phyloP scores from a whole-genome alignment of 1,140 invertebrate genomes.

The Drosophila tropicalis region DNA sequence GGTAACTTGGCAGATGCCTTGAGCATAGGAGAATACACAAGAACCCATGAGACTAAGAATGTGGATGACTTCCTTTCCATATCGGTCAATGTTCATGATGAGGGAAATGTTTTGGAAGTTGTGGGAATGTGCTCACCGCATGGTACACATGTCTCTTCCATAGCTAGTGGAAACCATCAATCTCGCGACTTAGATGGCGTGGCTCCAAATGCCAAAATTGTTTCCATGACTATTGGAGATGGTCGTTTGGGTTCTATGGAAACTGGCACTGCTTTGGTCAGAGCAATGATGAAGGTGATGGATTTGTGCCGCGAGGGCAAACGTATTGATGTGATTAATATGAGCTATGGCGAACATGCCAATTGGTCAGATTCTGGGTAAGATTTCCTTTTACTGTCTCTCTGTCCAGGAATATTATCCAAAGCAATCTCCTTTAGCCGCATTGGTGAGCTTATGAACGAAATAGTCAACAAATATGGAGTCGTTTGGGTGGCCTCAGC shows the following conservation, averaged over 20 bases:
- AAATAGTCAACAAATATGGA: slow-evolving; percentile 96
- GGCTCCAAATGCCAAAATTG: slow-evolving; percentile 97
- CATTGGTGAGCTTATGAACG: slow-evolving; percentile 92
- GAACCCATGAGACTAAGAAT: slow-evolving; percentile 91
- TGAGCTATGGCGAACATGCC: slow-evolving; percentile 98
- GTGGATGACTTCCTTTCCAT: slow-evolving; percentile 95
- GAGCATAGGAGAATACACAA: slow-evolving; percentile 92
- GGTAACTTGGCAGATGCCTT: slow-evolving; percentile 91
- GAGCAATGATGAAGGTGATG: slow-evolving; percentile 95
- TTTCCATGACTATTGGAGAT: slow-evolving; percentile 97
- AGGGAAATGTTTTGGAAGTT: slow-evolving; percentile 96
- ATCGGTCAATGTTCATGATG: slow-evolving; percentile 96
- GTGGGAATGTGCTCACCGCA: slow-evolving; percentile 96
- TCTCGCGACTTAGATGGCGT: slow-evolving; percentile 96
- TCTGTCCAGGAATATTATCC: not conserved
- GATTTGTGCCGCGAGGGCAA: slow-evolving; percentile 86
- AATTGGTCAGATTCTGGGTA: slow-evolving; percentile 96
- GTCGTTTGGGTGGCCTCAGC: slow-evolving; percentile 96
- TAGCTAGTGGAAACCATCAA: slow-evolving; percentile 96
- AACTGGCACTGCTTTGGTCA: slow-evolving; percentile 94
- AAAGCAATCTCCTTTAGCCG: slow-evolving; percentile 84
- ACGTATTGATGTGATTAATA: slow-evolving; percentile 95
- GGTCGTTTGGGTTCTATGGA: slow-evolving; percentile 96
- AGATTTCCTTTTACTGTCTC: slow-evolving; percentile 49
- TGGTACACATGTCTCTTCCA: slow-evolving; percentile 98